These are phyloP conservation scores for Galagoides demidoff DNA, from an alignment of 2,797 vertebrate species.

Conservation along the genomic window DNA sequence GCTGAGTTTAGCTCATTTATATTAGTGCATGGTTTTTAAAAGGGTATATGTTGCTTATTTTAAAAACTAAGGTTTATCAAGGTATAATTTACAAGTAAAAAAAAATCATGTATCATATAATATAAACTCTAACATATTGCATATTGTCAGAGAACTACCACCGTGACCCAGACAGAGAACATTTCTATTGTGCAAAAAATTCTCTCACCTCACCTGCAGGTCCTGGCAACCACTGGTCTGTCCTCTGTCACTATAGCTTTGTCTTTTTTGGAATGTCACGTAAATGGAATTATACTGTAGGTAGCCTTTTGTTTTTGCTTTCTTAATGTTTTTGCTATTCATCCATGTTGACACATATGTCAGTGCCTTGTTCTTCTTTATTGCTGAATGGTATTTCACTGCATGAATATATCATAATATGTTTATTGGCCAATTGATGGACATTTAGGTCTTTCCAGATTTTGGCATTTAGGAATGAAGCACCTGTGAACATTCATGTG, in stretches of 20 bases:
- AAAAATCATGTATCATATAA: background rate
- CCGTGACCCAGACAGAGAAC: background rate
- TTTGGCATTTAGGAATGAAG: slow-evolving; percentile 28
- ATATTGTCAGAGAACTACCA: background rate
- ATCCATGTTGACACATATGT: background rate
- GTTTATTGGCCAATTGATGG: background rate
- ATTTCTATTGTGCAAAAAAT: background rate
- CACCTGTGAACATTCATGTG: background rate
- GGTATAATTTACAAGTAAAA: background rate
- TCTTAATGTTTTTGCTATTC: background rate
- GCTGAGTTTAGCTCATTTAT: background rate
- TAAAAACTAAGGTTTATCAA: slow-evolving; percentile 25
- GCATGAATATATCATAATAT: background rate
- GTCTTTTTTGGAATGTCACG: background rate
- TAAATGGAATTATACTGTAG: background rate
- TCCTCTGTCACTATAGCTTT: background rate
- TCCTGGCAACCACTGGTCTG: background rate
- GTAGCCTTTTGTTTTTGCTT: background rate
- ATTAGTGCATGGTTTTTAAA: background rate
- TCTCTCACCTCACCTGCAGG: background rate
- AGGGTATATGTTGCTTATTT: background rate
- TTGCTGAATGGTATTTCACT: background rate
- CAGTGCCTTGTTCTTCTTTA: background rate
- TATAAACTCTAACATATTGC: background rate
- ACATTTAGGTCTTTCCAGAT: background rate